These are phyloP conservation scores for Dendrolimus kikuchii DNA, from an alignment of 1,140 invertebrate species.

Conservation along the genomic window DNA sequence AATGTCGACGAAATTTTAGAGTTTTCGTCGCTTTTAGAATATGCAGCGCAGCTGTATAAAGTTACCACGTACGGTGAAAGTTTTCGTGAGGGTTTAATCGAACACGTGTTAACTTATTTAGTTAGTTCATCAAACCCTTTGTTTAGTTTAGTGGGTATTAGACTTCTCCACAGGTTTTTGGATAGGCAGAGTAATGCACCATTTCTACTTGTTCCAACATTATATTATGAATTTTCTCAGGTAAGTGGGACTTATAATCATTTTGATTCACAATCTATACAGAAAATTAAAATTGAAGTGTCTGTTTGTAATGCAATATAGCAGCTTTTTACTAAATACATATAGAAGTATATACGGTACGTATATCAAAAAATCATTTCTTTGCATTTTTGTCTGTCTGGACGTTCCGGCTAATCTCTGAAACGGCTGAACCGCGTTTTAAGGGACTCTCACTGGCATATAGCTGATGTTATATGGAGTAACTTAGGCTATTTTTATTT, in stretches of 20 bases:
- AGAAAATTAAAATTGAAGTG: too few relatives aligned
- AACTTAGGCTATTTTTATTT: too few relatives aligned
- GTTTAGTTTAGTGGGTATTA: slow-evolving; percentile 69
- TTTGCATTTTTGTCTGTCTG: too few relatives aligned
- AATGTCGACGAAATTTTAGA: slow-evolving; percentile 56
- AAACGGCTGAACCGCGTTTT: too few relatives aligned
- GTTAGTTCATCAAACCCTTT: slow-evolving; percentile 52
- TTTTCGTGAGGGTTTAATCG: slow-evolving; percentile 58
- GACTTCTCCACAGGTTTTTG: slow-evolving; percentile 71
- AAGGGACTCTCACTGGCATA: too few relatives aligned
- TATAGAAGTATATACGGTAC: too few relatives aligned
- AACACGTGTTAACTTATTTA: slow-evolving; percentile 57
- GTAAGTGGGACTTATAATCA: slow-evolving; percentile 10
- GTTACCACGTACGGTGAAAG: slow-evolving; percentile 49
- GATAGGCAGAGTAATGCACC: slow-evolving; percentile 68
- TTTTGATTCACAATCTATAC: too few relatives aligned
- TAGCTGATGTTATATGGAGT: too few relatives aligned
- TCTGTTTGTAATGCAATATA: too few relatives aligned
- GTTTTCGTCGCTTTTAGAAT: slow-evolving; percentile 67
- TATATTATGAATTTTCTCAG: slow-evolving; percentile 68
- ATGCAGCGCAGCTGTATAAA: slow-evolving; percentile 62
- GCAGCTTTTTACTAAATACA: too few relatives aligned
- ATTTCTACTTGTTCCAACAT: slow-evolving; percentile 65
- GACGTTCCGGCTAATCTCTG: too few relatives aligned
- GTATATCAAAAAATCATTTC: too few relatives aligned